Evolutionary conservation across 1,140 invertebrate genomes (phyloP), one percentile per base, ranked within the genome.

Genomic region (Acromyrmex heyeri): DNA sequence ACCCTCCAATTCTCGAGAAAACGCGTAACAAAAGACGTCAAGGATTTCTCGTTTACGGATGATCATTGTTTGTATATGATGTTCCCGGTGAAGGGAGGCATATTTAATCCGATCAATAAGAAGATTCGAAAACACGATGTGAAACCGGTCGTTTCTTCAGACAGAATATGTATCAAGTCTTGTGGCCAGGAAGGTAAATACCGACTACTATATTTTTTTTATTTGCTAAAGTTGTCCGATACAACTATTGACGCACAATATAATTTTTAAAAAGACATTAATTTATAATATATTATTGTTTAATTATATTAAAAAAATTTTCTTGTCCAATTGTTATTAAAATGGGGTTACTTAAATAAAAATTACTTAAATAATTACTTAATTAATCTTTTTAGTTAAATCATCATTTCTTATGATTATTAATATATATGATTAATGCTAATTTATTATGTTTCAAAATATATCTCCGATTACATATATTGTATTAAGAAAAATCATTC

Each of bases 1-100:
- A 98, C 97, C 0, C 94, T 99, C 6, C 97, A 96, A 65, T 99
- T 99, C 92, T 96, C 96, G 1, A 96, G 98, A 87, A 98, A 98
- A 93, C 95, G 98, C 10, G 93, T 96, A 10, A 98, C 98, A 21
- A 96, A 96, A 16, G 98, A 99, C 94, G 93, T 78, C 24, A 94
- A 96, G 96, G 98, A 99, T 94, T 95, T 98, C 48, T 97, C 97
- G 38, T 98, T 99, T 94, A 97, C 97, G 0, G 97, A 98, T 90
- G 96, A 97, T 7, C 96, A 97, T 69, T 99, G 98, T 93, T 94
- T 98, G 3, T 99, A 98, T 94, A 96, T 99, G 93, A 97, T 99
- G 96, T 99, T 98, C 95, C 97, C 98, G 1, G 96, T 98, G 0
- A 97, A 97, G 93, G 98, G 98, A 10, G 98, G 98, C 4, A 95